These are phyloP conservation scores for Chrysogorgia sp. DNA, from an alignment of 92 coral and sea anemone species.

Conservation along the genomic window DNA sequence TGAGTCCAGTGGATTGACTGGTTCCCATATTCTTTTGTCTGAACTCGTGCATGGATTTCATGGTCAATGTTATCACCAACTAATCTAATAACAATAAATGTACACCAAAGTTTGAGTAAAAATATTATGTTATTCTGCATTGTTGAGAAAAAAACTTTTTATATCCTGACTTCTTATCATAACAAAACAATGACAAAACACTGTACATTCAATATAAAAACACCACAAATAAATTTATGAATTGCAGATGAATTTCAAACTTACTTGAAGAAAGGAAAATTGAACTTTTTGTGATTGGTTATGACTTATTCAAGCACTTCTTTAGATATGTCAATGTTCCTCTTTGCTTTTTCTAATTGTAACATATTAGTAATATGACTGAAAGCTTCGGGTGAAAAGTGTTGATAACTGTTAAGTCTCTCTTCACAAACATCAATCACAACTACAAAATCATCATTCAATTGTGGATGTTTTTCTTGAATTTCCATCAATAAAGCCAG, in stretches of 20 bases:
- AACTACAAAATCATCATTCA: conserved; percentile 3
- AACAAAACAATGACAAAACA: background rate
- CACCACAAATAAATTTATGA: too few species aligned
- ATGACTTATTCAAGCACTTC: conserved; percentile 36
- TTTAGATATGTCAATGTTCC: conserved; percentile 4
- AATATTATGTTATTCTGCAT: too few species aligned
- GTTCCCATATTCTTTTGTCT: conserved; percentile 49
- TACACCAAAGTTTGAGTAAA: too few species aligned
- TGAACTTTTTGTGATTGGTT: background rate
- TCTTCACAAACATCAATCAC: conserved; percentile 29
- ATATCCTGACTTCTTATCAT: too few species aligned
- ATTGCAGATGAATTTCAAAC: too few species aligned
- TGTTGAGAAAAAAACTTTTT: too few species aligned
- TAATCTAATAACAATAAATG: conserved; percentile 51
- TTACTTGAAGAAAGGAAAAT: conserved; percentile 42
- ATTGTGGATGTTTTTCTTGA: conserved; percentile 26
- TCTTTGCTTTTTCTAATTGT: background rate
- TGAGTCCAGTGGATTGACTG: conserved; percentile 66
- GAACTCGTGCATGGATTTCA: conserved; percentile 52
- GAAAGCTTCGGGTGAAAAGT: background rate
- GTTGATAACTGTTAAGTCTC: conserved; percentile 31
- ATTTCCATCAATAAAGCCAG: conserved; percentile 41
- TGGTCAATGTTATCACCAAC: conserved; percentile 70
- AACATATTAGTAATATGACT: background rate
- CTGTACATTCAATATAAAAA: background rate